A percentile compares a stretch with the other conserved stretches of the same genome.
Conservation (phyloP, 2,113 vertebrate species). For the Amblyopsis rosae region DNA sequence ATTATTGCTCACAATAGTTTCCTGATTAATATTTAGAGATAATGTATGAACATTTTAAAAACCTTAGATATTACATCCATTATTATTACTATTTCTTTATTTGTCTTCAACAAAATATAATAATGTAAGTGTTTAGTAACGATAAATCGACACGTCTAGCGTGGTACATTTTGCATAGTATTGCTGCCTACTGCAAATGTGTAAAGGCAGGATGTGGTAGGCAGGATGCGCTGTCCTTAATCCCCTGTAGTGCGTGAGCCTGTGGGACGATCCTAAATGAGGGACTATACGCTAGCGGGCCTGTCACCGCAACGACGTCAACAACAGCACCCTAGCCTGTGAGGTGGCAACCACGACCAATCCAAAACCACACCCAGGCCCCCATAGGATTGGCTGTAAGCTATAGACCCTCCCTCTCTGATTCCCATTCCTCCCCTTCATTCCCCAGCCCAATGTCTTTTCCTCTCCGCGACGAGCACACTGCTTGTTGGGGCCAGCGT, state of each 20-base stretch:
- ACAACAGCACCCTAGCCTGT: constrained; percentile 53
- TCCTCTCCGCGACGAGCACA: constrained; percentile 77
- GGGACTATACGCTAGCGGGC: constrained; percentile 40
- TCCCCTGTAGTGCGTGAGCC: constrained; percentile 31
- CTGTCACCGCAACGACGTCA: constrained; percentile 44
- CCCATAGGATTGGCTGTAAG: constrained; percentile 45
- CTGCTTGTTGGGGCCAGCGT: constrained; percentile 89
- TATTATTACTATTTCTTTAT: no score
- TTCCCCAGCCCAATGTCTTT: constrained; percentile 59
- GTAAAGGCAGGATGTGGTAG: constrained; percentile 28
- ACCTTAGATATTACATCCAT: no score
- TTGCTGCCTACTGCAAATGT: constrained; percentile 16
- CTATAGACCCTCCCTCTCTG: constrained; percentile 31
- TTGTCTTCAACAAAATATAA: no score
- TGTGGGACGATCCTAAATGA: constrained; percentile 45
- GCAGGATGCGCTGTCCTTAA: constrained; percentile 15
- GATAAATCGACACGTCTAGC: no score
- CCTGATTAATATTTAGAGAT: no score
- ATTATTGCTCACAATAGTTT: no score
- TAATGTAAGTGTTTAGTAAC: no score
- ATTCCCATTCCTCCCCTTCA: constrained; percentile 54
- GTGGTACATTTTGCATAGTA: background rate
- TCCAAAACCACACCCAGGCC: constrained; percentile 58
- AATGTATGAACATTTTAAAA: no score
- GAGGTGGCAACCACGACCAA: constrained; percentile 61